Conservation (phyloP, 2,888 invertebrate species). For the Drosophila histrio region DNA sequence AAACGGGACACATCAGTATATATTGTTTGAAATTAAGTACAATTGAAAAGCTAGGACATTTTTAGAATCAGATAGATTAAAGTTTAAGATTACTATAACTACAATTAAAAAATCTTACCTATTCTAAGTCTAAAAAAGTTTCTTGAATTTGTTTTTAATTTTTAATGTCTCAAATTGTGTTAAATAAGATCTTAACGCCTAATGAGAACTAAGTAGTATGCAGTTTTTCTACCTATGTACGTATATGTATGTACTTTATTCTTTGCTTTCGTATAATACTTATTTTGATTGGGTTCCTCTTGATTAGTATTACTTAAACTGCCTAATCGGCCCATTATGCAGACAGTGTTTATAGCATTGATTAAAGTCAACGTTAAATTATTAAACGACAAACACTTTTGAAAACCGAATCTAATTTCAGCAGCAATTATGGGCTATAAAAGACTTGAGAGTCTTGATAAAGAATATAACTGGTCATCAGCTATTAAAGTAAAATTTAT, state of each 20-base stretch:
- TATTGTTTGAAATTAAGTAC: too few species aligned
- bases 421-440: conserved; percentile 27
- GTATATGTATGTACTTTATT: background rate
- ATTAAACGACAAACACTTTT: background rate
- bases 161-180: too few species aligned
- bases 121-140: too few species aligned
- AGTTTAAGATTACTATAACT: too few species aligned
- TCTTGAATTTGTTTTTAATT: too few species aligned
- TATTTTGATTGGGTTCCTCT: background rate
- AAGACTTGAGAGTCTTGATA: conserved; percentile 25
- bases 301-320: conserved; percentile 18
- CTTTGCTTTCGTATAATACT: background rate
- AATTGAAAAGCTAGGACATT: too few species aligned
- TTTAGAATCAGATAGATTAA: too few species aligned
- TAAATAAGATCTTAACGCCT: too few species aligned
- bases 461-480: background rate
- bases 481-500: conserved; percentile 4
- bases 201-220: too few species aligned
- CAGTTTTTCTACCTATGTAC: background rate
- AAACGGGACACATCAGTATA: too few species aligned
- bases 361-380: conserved; percentile 19
- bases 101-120: too few species aligned
- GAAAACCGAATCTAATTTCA: conserved; percentile 32
- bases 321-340: conserved; percentile 43
- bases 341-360: conserved; percentile 39